Conservation (phyloP, 2,797 vertebrate species). For the Microctenopoma lineatum region DNA sequence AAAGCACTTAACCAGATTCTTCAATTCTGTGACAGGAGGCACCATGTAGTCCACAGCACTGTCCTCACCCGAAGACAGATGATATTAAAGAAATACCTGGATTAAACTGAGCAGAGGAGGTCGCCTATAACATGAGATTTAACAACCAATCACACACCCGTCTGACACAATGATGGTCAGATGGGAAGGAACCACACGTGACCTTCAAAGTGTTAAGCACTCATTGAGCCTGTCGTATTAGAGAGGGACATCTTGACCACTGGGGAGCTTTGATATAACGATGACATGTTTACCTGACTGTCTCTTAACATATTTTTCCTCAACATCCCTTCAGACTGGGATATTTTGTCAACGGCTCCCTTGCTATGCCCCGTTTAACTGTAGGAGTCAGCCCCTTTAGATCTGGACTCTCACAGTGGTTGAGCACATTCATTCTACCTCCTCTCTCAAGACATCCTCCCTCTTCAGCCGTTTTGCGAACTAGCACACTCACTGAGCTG, state of each 20-base stretch:
- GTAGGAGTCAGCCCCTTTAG: constrained; percentile 2
- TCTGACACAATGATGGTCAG: too few relatives aligned
- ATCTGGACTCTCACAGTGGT: background rate
- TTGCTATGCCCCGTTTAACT: background rate
- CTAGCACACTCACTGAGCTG: background rate
- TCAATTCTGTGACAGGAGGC: background rate
- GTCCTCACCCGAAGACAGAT: too few relatives aligned
- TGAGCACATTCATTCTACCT: background rate
- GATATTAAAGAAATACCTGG: too few relatives aligned
- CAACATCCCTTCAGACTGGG: background rate
- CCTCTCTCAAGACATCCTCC: constrained; percentile 6
- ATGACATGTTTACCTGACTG: too few relatives aligned
- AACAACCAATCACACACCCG: too few relatives aligned
- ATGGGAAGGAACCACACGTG: too few relatives aligned
- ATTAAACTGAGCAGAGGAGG: too few relatives aligned
- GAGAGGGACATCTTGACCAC: too few relatives aligned
- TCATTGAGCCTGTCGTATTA: too few relatives aligned
- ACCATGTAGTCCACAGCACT: constrained; percentile 3
- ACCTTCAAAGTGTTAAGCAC: too few relatives aligned
- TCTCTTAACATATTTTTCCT: background rate
- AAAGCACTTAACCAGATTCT: background rate
- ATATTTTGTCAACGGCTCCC: constrained; percentile 2
- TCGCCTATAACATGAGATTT: too few relatives aligned
- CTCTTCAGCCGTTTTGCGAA: background rate
- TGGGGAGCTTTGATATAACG: too few relatives aligned